Conservation (phyloP, 2,797 vertebrate genomes). For the Myotis findleyi region DNA sequence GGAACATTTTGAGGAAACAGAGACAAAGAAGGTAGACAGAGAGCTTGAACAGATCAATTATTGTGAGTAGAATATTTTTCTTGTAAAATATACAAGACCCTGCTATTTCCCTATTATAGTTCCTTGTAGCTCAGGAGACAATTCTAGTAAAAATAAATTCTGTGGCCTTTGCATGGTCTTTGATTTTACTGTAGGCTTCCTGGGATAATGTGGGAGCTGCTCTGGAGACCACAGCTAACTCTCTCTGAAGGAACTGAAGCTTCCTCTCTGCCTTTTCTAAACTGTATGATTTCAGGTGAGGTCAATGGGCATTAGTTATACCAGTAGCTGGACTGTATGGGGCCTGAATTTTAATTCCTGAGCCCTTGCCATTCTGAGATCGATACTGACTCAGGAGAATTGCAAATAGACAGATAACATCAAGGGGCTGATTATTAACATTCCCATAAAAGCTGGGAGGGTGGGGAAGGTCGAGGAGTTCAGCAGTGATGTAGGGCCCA, state of each 20-base stretch:
- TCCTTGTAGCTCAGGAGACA: slow-evolving; percentile 29
- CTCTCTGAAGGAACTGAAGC: neutral
- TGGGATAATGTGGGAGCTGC: neutral
- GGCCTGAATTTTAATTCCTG: slow-evolving; percentile 48
- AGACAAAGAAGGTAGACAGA: neutral
- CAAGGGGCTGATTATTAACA: slow-evolving; percentile 44
- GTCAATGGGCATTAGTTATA: slow-evolving; percentile 60
- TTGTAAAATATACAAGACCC: slow-evolving; percentile 24
- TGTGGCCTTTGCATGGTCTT: slow-evolving; percentile 48
- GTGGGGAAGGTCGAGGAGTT: neutral
- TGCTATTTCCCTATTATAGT: neutral
- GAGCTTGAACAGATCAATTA: neutral
- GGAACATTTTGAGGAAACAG: neutral
- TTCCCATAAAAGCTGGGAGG: slow-evolving; percentile 19
- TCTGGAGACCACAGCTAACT: neutral
- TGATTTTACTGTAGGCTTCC: slow-evolving; percentile 25
- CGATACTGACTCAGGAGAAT: slow-evolving; percentile 2
- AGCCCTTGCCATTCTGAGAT: slow-evolving; percentile 1
- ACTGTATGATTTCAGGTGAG: slow-evolving; percentile 48
- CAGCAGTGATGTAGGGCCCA: neutral
- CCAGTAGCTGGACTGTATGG: neutral
- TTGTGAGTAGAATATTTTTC: neutral
- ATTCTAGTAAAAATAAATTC: slow-evolving; percentile 48
- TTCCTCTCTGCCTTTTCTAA: neutral
- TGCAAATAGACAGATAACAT: neutral